phyloP scores from a whole-genome alignment of 2,888 invertebrate species.

The Heteromurus nitidus region DNA sequence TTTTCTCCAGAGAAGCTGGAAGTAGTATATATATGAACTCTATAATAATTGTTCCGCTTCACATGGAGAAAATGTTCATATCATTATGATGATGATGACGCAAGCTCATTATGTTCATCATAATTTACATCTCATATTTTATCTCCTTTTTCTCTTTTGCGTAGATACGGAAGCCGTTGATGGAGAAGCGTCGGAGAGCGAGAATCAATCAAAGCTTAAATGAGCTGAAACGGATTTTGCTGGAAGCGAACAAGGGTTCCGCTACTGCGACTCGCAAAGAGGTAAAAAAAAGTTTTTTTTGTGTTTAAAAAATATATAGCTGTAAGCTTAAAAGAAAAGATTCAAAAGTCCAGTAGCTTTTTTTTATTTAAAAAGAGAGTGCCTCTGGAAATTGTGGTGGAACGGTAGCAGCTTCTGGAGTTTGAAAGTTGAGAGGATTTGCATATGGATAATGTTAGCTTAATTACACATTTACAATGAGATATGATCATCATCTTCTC shows the following conservation, averaged over 20 bases:
- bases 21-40: no score
- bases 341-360: conserved; percentile 24
- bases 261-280: conserved; percentile 70
- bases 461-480: conserved; percentile 28
- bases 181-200: conserved; percentile 79
- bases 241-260: conserved; percentile 75
- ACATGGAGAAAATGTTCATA: no score
- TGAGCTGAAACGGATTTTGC: conserved; percentile 77
- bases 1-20: not conserved
- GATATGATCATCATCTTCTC: not conserved
- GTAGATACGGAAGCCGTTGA: conserved; percentile 78
- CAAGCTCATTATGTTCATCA: not conserved
- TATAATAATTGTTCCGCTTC: no score
- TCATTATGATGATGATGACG: not conserved
- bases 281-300: conserved; percentile 74
- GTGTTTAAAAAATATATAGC: conserved; percentile 17
- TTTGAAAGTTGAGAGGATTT: conserved; percentile 14
- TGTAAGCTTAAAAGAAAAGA: conserved; percentile 20
- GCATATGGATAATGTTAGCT: conserved; percentile 19
- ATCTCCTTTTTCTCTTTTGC: conserved; percentile 20
- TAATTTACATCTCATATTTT: conserved; percentile 9
- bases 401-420: conserved; percentile 6
- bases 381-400: not conserved
- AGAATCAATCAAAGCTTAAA: conserved; percentile 79
- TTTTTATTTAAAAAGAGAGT: no score